A percentile compares a stretch with the other conserved stretches of the same genome.
phyloP scores from a whole-genome alignment of 2,113 vertebrate genomes.

The Eleginops maclovinus region DNA sequence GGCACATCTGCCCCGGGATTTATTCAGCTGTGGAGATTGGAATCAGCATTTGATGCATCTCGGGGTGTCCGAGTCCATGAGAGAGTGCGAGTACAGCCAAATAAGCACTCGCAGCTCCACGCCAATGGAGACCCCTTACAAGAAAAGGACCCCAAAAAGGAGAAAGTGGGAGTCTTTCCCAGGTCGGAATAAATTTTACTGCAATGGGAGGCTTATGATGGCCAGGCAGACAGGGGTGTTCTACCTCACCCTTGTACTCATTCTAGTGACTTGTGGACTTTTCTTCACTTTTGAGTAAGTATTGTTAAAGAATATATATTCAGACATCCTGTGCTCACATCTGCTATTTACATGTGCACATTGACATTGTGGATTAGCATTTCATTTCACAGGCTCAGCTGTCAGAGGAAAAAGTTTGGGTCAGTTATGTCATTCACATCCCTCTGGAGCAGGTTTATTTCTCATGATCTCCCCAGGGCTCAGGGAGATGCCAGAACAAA shows the following conservation, averaged over 20 bases:
- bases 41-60: conserved; percentile 88
- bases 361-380: conserved; percentile 35
- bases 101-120: conserved; percentile 96
- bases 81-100: conserved; percentile 98
- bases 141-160: conserved; percentile 89
- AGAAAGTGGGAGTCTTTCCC: conserved; percentile 98
- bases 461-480: conserved; percentile 21
- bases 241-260: conserved; percentile 96
- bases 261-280: conserved; percentile 97
- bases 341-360: conserved; percentile 8
- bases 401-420: conserved; percentile 33
- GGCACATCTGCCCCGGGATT: conserved; percentile 60
- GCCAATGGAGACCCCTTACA: conserved; percentile 96
- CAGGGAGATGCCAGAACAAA: conserved; percentile 38
- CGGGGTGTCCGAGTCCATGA: conserved; percentile 94
- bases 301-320: not conserved
- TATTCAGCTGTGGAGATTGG: conserved; percentile 50
- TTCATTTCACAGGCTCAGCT: conserved; percentile 45
- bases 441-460: conserved; percentile 22
- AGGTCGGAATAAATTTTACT: conserved; percentile 97
- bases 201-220: conserved; percentile 99
- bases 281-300: conserved; percentile 99
- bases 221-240: conserved; percentile 98
- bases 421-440: conserved; percentile 55
- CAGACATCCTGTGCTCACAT: not conserved